These are phyloP conservation scores for Geophilus truncorum DNA, from an alignment of 2,888 invertebrate genomes.

Conservation along the genomic window DNA sequence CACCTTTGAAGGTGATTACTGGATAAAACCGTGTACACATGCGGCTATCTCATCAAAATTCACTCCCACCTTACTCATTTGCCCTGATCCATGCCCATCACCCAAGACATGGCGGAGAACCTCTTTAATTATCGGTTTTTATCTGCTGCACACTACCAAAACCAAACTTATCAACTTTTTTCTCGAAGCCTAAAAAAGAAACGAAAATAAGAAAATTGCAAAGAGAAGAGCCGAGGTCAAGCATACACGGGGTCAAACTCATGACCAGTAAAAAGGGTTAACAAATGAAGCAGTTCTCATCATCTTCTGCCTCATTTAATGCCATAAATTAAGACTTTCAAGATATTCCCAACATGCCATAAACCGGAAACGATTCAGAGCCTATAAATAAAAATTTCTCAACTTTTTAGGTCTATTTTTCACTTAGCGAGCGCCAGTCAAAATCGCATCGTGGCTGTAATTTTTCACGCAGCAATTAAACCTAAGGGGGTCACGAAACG, in stretches of 20 bases:
- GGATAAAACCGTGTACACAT: neutral
- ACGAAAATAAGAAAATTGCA: neutral
- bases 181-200: no score
- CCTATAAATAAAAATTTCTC: neutral
- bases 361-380: neutral
- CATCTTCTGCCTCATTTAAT: constrained; percentile 4
- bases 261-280: constrained; percentile 21
- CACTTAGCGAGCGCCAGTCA: neutral
- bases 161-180: neutral
- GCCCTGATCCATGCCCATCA: constrained; percentile 21
- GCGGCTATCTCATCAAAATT: constrained; percentile 14
- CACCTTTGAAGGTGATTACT: neutral
- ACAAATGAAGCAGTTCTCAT: neutral
- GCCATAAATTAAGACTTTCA: constrained; percentile 7
- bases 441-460: neutral
- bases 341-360: neutral
- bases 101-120: neutral
- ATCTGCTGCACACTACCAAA: neutral
- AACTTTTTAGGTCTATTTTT: neutral
- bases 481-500: neutral
- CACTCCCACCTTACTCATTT: constrained; percentile 27
- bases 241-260: neutral
- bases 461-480: constrained; percentile 17
- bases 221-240: neutral
- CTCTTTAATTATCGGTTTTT: constrained; percentile 3